Evolutionary conservation across 2,797 vertebrate genomes (phyloP).

Genomic region (Trichosurus vulpecula): DNA sequence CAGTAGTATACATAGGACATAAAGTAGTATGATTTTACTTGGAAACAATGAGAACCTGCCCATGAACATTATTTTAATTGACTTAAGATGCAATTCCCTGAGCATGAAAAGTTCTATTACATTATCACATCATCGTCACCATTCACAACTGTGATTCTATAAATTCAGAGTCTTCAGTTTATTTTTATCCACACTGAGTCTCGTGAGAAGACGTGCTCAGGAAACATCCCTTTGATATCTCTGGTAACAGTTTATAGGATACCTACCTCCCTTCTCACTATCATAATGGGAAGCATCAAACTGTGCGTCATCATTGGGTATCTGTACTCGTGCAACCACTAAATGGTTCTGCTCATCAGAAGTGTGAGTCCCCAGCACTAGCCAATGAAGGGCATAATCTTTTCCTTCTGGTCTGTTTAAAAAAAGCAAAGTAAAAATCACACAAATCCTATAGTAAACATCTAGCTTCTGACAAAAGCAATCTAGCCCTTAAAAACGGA

Average conservation of each 20-base stretch:
- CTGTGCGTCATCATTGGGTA: slow-evolving; percentile 94
- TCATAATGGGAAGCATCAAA: slow-evolving; percentile 93
- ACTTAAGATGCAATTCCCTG: neutral
- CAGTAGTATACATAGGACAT: neutral
- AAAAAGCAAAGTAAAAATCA: slow-evolving; percentile 55
- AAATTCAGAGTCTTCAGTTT: neutral
- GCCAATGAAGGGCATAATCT: slow-evolving; percentile 92
- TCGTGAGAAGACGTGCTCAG: neutral
- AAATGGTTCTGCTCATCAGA: slow-evolving; percentile 97
- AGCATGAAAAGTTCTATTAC: neutral
- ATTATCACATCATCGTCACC: neutral
- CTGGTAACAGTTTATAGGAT: slow-evolving; percentile 13
- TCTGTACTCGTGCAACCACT: slow-evolving; percentile 94
- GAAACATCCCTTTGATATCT: slow-evolving; percentile 16
- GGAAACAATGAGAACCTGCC: neutral
- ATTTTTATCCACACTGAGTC: slow-evolving; percentile 7
- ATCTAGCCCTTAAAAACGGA: slow-evolving; percentile 13
- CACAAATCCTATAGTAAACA: slow-evolving; percentile 36
- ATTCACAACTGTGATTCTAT: neutral
- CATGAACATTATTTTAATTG: neutral
- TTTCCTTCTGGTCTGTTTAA: slow-evolving; percentile 92
- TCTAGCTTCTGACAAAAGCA: slow-evolving; percentile 53
- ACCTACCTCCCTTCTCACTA: slow-evolving; percentile 94
- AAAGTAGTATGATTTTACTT: neutral
- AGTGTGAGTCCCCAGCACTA: slow-evolving; percentile 94